Percentiles rank a stretch among this genome's conserved stretches.
Evolutionary conservation across 2,888 invertebrate species (phyloP).

Genomic region (Lysandra coridon): DNA sequence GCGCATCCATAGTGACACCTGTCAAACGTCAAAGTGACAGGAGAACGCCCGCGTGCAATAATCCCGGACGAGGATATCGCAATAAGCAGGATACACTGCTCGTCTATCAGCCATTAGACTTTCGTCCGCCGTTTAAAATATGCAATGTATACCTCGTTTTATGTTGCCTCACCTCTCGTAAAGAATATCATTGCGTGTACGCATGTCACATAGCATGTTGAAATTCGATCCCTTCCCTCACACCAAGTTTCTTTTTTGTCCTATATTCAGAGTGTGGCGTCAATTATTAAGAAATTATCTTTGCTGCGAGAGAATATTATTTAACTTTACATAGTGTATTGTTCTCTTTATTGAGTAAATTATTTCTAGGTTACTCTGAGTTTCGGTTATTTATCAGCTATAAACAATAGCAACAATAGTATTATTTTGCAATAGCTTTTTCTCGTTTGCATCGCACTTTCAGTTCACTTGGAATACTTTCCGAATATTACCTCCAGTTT

Average conservation of each 20-base stretch:
- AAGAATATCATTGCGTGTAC: slow-evolving; percentile 52
- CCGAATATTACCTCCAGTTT: not conserved
- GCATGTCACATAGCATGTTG: slow-evolving; percentile 49
- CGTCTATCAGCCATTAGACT: not conserved
- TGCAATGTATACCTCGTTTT: slow-evolving; percentile 28
- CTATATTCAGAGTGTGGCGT: slow-evolving; percentile 34
- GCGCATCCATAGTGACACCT: slow-evolving; percentile 72
- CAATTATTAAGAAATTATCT: slow-evolving; percentile 7
- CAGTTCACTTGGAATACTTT: not conserved
- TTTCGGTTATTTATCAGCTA: not conserved
- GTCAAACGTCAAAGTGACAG: slow-evolving; percentile 71
- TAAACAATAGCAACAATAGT: too few species aligned
- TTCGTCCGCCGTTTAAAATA: slow-evolving; percentile 6
- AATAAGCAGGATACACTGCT: slow-evolving; percentile 26
- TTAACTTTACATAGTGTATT: not conserved
- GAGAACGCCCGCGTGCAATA: slow-evolving; percentile 70
- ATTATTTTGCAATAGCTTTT: not conserved
- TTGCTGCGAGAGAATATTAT: not conserved
- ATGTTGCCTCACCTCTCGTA: slow-evolving; percentile 34
- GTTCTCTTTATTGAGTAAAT: not conserved
- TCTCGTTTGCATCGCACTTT: not conserved
- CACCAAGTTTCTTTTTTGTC: slow-evolving; percentile 42
- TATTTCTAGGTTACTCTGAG: not conserved
- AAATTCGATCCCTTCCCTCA: slow-evolving; percentile 66
- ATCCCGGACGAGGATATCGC: slow-evolving; percentile 49